Conservation (phyloP, 2,113 vertebrate species). For the Coracopsis vasa region DNA sequence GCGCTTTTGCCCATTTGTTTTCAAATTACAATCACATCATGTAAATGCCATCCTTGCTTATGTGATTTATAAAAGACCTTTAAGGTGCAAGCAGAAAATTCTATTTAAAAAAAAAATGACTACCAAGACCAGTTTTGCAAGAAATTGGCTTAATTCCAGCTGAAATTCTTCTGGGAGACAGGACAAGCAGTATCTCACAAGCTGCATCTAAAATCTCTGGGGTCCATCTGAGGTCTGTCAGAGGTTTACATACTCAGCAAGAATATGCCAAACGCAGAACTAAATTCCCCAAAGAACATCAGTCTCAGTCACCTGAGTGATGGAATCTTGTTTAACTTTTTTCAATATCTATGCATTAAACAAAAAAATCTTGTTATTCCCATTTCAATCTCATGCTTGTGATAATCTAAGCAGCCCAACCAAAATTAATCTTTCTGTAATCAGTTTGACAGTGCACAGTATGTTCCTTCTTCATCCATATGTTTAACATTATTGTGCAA, state of each 20-base stretch:
- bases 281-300: not conserved
- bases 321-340: not conserved
- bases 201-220: not conserved
- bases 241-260: not conserved
- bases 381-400: not conserved
- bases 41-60: not conserved
- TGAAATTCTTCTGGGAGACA: not conserved
- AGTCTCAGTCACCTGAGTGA: not conserved
- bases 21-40: not conserved
- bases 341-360: not conserved
- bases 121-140: not conserved
- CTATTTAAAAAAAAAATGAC: not conserved
- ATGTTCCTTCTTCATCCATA: not conserved
- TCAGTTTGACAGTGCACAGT: not conserved
- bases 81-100: not conserved
- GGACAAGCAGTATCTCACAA: not conserved
- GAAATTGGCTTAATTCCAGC: not conserved
- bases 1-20: not conserved
- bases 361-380: not conserved
- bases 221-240: not conserved
- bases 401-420: not conserved
- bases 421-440: not conserved
- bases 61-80: not conserved
- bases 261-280: not conserved
- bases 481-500: not conserved